Percentiles rank a stretch among this genome's conserved stretches.
These are phyloP conservation scores for Oscheius sp. DNA, from an alignment of 2,888 invertebrate genomes.

Conservation along the genomic window DNA sequence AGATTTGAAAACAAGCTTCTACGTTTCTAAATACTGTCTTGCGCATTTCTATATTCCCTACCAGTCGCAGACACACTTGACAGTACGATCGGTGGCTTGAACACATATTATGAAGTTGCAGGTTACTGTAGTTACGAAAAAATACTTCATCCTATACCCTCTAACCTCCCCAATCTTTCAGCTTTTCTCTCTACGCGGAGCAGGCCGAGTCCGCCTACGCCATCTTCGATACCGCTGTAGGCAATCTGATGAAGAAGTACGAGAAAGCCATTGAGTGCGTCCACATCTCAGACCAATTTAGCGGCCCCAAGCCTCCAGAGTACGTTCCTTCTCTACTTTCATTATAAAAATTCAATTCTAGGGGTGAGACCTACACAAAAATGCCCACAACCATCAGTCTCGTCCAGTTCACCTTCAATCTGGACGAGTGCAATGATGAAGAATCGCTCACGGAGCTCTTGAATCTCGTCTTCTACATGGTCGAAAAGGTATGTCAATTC, in stretches of 20 bases:
- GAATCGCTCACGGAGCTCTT: slow-evolving; percentile 49
- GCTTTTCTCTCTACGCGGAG: slow-evolving; percentile 52
- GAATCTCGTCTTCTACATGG: slow-evolving; percentile 83
- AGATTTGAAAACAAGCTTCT: too few species aligned
- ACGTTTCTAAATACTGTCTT: too few species aligned
- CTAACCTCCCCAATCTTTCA: slow-evolving; percentile 21
- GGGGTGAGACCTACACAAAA: slow-evolving; percentile 75
- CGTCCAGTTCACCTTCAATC: slow-evolving; percentile 81
- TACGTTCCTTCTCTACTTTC: slow-evolving; percentile 76
- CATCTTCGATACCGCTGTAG: slow-evolving; percentile 49
- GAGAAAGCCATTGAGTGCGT: slow-evolving; percentile 89
- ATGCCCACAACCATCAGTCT: slow-evolving; percentile 81
- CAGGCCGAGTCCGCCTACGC: slow-evolving; percentile 52
- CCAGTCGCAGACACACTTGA: too few species aligned
- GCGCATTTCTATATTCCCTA: too few species aligned
- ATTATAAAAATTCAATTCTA: slow-evolving; percentile 34
- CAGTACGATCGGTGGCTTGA: too few species aligned
- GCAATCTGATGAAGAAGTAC: slow-evolving; percentile 79
- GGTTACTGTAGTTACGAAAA: too few species aligned
- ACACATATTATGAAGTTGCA: too few species aligned
- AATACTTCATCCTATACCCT: too few species aligned
- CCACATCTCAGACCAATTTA: slow-evolving; percentile 95
- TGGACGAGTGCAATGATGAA: slow-evolving; percentile 42
- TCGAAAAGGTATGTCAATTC: slow-evolving; percentile 79
- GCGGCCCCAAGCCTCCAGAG: slow-evolving; percentile 88